Base-by-base conservation (phyloP, 2,888 invertebrate species). In the Hyposoter dolosus region DNA sequence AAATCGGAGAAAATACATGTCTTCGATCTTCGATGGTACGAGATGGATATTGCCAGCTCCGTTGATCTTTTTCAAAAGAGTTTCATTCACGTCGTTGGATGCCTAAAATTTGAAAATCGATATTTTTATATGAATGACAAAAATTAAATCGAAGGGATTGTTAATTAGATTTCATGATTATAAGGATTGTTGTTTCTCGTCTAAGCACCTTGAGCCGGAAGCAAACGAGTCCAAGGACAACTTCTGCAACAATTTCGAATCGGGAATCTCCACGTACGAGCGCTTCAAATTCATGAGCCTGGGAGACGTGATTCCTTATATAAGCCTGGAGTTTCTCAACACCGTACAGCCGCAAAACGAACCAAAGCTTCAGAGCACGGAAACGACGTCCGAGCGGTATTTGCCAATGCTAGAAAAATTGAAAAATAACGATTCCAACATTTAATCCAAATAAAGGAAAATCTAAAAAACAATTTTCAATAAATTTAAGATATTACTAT, bases 151-250 rank as follows among this genome's bases (percentile, higher is more conserved):
- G 9, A 28, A 23, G 12, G 12, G 12, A 56, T 28, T 23, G 4
- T 40, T 40, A 40, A 40, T 40, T 40, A 60, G 45, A 23, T 15
- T 60, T 28, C 15, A 9, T 60, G 4, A 3, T 28, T 28, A 60
- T 28, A 15, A 23, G 23, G 19, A 43, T 19, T 12, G 6, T 47
- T 23, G 28, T 60, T 19, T 45, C 23, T 32, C 23, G 15, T 65
- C 12, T 10, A 32, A 17, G 10, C 5, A 95, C 96, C 95, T 98
- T 99, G 17, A 99, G 94, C 89, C 98, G 96, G 95, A 99, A 99
- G 95, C 99, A 99, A 47, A 99, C 99, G 19, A 99, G 95, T 0
- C 99, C 99, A 96, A 99, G 96, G n/a, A 97, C 95, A 7, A 98
- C 98, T 91, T 99, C 98, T 82, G 97, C 96, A 28, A 97, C 96